Evolutionary conservation across 2,797 vertebrate genomes (phyloP).

Genomic region (Garrulus glandarius): DNA sequence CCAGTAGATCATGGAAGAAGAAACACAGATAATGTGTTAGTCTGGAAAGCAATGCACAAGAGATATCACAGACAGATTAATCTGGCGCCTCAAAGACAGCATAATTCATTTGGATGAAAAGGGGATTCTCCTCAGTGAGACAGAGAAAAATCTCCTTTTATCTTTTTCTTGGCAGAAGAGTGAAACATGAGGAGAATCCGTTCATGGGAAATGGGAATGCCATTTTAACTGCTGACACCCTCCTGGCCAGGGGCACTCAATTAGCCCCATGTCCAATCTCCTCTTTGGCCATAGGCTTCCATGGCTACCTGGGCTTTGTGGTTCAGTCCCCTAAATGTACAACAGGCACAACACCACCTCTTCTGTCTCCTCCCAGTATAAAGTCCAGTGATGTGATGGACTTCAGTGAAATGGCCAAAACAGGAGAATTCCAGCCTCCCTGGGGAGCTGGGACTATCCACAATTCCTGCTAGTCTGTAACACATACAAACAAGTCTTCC

Average conservation of each 20-base stretch:
- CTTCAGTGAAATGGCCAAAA: not conserved
- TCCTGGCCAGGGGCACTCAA: not conserved
- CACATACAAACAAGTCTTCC: not conserved
- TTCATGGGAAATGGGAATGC: not conserved
- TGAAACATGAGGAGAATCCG: not conserved
- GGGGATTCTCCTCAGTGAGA: constrained; percentile 13
- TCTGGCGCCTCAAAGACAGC: constrained; percentile 39
- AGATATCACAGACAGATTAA: constrained; percentile 44
- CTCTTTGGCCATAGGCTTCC: not conserved
- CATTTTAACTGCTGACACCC: not conserved
- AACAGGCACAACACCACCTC: not conserved
- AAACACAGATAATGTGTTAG: not conserved
- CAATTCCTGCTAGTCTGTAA: not conserved
- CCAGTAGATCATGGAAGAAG: not conserved
- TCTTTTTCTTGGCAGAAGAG: not conserved
- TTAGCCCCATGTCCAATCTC: not conserved
- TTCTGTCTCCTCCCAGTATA: not conserved
- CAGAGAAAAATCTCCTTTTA: constrained; percentile 23
- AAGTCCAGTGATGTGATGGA: not conserved
- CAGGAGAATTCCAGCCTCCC: not conserved
- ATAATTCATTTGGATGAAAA: constrained; percentile 46
- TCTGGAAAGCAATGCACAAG: constrained; percentile 11
- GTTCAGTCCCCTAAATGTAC: not conserved
- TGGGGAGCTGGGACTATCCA: not conserved
- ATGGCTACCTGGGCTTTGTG: not conserved